Conservation (phyloP, 2,113 vertebrate genomes). For the Malurus alboscapulatus region DNA sequence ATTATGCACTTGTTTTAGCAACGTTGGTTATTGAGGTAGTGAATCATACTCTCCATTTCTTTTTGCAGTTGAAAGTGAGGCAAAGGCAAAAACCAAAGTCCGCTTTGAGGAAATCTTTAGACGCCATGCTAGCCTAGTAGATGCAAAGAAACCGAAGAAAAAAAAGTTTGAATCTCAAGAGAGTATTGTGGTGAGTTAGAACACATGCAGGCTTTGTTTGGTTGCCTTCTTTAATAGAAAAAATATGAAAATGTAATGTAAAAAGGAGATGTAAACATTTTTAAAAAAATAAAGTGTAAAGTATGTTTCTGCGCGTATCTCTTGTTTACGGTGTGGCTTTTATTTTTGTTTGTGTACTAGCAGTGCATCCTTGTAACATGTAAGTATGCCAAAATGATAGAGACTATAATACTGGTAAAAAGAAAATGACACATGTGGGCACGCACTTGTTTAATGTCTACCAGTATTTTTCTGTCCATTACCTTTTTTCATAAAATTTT, state of each 20-base stretch:
- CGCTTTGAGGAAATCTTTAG: constrained; percentile 88
- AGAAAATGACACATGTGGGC: background rate
- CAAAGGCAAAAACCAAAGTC: constrained; percentile 85
- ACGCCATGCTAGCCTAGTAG: constrained; percentile 72
- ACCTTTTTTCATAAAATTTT: background rate
- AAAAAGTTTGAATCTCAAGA: constrained; percentile 78
- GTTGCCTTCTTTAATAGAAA: background rate
- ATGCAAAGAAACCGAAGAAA: constrained; percentile 70
- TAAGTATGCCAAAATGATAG: background rate
- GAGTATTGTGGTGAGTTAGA: constrained; percentile 79
- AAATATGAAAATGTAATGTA: background rate
- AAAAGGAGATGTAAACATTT: background rate
- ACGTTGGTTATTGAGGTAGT: background rate
- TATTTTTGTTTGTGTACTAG: background rate
- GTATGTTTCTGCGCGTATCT: background rate
- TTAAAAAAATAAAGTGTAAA: background rate
- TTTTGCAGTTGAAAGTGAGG: constrained; percentile 86
- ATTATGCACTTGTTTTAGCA: background rate
- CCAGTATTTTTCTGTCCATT: background rate
- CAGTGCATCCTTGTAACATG: background rate
- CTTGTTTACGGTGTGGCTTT: background rate
- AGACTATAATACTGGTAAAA: background rate
- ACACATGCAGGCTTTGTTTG: background rate
- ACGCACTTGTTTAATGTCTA: background rate
- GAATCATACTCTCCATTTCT: background rate